These are phyloP conservation scores for Hydrocynus forskahlii DNA, from an alignment of 2,797 vertebrate genomes.

Conservation along the genomic window DNA sequence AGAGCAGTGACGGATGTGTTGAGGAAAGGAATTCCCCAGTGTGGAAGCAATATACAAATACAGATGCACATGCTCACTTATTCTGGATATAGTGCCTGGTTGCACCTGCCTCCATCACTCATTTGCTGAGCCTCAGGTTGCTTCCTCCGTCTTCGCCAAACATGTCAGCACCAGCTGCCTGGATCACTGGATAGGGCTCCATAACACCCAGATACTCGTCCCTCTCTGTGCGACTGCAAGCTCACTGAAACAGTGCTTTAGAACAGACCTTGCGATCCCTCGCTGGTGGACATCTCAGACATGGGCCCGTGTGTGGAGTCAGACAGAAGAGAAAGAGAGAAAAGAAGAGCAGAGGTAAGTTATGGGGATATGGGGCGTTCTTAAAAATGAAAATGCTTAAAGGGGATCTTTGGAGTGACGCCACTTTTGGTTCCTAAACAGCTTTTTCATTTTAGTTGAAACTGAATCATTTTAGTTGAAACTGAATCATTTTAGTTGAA, in stretches of 20 bases:
- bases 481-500: background rate
- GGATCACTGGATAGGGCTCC: conserved; percentile 52
- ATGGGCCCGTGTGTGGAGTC: conserved; percentile 68
- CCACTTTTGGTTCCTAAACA: background rate
- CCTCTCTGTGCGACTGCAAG: background rate
- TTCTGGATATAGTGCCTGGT: conserved; percentile 12
- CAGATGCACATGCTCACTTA: background rate
- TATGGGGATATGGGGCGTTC: background rate
- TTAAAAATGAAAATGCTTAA: background rate
- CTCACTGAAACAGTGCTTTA: background rate
- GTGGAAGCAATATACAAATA: background rate
- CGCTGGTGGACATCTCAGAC: conserved; percentile 36
- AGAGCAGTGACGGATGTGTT: too few relatives aligned
- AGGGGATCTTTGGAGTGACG: background rate
- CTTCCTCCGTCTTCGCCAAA: conserved; percentile 65
- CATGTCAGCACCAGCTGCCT: conserved; percentile 64
- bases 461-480: background rate
- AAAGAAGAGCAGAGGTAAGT: conserved; percentile 67
- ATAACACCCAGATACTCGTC: conserved; percentile 31
- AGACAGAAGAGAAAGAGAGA: conserved; percentile 62
- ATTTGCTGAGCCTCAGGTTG: conserved; percentile 66
- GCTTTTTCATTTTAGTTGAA: too few relatives aligned
- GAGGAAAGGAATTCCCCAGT: too few relatives aligned
- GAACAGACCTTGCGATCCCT: conserved; percentile 20
- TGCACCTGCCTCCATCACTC: conserved; percentile 68